phyloP scores from a whole-genome alignment of 2,797 vertebrate genomes.

The Diglossa cyanea region DNA sequence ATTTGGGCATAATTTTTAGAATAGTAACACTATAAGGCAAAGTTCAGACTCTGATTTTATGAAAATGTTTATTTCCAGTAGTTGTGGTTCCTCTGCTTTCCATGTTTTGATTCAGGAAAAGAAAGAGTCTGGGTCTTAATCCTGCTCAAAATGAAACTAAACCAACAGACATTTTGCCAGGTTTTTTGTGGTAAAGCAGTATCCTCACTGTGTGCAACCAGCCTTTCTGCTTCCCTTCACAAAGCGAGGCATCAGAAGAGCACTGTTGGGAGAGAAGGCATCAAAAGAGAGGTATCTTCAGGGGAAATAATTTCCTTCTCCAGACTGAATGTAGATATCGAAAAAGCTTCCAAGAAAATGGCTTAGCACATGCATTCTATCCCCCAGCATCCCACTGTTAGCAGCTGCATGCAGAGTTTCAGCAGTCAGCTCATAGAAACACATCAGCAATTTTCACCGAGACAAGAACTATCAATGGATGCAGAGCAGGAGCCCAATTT shows the following conservation, averaged over 20 bases:
- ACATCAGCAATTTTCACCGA: background rate
- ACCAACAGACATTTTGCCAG: background rate
- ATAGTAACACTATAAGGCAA: background rate
- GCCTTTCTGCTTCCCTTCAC: conserved; percentile 1
- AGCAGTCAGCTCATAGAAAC: background rate
- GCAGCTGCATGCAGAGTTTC: conserved; percentile 4
- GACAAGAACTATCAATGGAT: background rate
- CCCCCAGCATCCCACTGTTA: background rate
- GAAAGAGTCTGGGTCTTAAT: conserved; percentile 1
- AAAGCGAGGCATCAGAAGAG: background rate
- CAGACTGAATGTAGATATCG: background rate
- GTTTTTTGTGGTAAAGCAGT: background rate
- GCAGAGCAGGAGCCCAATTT: background rate
- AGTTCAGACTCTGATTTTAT: background rate
- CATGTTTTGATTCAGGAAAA: background rate
- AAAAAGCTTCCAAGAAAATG: background rate
- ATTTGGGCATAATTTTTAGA: background rate
- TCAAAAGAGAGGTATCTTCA: background rate
- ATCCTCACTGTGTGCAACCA: background rate
- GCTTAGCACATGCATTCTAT: background rate
- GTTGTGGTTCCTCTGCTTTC: background rate
- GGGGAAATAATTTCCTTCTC: background rate
- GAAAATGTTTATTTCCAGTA: background rate
- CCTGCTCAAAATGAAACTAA: background rate
- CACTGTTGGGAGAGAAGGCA: background rate